Percentiles rank a stretch among this genome's conserved stretches.
These are phyloP conservation scores for Quiscalus mexicanus DNA, from an alignment of 2,113 vertebrate species.

Conservation along the genomic window DNA sequence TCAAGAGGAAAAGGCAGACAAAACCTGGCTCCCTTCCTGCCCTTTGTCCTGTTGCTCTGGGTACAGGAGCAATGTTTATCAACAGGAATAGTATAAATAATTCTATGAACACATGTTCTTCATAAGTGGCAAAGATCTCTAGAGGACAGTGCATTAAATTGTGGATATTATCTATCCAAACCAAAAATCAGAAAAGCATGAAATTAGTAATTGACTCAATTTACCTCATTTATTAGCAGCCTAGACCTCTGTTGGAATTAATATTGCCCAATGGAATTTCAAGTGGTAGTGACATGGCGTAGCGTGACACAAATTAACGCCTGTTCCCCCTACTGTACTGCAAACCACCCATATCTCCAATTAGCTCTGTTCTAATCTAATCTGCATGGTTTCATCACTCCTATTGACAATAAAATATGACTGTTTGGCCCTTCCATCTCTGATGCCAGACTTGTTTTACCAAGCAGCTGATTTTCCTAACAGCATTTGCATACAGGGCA, in stretches of 20 bases:
- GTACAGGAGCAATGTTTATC: conserved; percentile 29
- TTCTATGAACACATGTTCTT: conserved; percentile 66
- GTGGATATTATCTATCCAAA: conserved; percentile 75
- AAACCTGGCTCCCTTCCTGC: neutral
- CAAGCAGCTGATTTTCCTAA: conserved; percentile 27
- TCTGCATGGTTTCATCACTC: conserved; percentile 64
- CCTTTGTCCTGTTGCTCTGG: conserved; percentile 3
- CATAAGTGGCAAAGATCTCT: conserved; percentile 73
- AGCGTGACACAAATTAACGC: conserved; percentile 74
- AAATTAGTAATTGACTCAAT: conserved; percentile 90
- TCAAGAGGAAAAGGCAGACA: conserved; percentile 28
- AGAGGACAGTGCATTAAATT: conserved; percentile 72
- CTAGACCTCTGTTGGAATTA: conserved; percentile 87
- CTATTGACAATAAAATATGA: conserved; percentile 65
- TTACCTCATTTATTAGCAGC: conserved; percentile 90
- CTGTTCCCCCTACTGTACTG: conserved; percentile 47
- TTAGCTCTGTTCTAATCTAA: conserved; percentile 72
- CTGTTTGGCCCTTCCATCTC: neutral
- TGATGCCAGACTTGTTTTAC: conserved; percentile 40
- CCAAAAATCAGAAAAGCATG: conserved; percentile 79
- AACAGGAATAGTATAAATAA: conserved; percentile 56
- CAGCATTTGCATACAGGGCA: neutral
- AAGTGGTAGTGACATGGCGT: conserved; percentile 74
- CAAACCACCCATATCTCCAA: conserved; percentile 56
- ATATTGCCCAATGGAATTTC: conserved; percentile 85